Evolutionary conservation across 2,113 vertebrate species (phyloP).

Genomic region (Myocastor coypus): DNA sequence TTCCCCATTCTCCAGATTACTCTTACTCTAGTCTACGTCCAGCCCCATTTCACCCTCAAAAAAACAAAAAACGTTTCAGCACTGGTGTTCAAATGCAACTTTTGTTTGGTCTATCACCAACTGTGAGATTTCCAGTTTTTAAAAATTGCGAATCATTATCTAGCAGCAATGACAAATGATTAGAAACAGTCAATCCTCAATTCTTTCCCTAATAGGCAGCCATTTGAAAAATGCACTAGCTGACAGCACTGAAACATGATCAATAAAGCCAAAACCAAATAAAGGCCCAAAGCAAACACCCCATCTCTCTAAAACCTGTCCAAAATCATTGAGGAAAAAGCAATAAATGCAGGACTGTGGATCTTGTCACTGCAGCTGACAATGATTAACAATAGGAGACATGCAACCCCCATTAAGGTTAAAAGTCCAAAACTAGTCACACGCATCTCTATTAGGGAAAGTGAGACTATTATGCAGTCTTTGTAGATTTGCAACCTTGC

Average conservation of each 20-base stretch:
- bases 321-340: conserved; percentile 82
- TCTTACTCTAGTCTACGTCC: conserved; percentile 77
- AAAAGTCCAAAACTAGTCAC: conserved; percentile 87
- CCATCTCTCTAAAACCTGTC: conserved; percentile 86
- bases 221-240: conserved; percentile 87
- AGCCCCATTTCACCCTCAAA: conserved; percentile 77
- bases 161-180: conserved; percentile 90
- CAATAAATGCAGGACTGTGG: conserved; percentile 86
- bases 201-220: conserved; percentile 85
- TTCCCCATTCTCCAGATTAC: conserved; percentile 82
- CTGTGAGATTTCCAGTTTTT: conserved; percentile 86
- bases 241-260: conserved; percentile 86
- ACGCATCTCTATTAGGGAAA: conserved; percentile 85
- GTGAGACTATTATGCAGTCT: conserved; percentile 87
- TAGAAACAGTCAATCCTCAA: conserved; percentile 86
- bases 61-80: conserved; percentile 81
- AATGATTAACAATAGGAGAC: conserved; percentile 89
- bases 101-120: conserved; percentile 84
- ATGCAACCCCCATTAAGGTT: conserved; percentile 88
- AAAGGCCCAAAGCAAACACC: conserved; percentile 86
- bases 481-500: conserved; percentile 84
- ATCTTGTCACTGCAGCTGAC: conserved; percentile 90
- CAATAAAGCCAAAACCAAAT: conserved; percentile 87
- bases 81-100: conserved; percentile 87
- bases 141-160: conserved; percentile 89